Evolutionary conservation across 1,140 invertebrate genomes (phyloP).

Genomic region (Scaptomyza pallida): DNA sequence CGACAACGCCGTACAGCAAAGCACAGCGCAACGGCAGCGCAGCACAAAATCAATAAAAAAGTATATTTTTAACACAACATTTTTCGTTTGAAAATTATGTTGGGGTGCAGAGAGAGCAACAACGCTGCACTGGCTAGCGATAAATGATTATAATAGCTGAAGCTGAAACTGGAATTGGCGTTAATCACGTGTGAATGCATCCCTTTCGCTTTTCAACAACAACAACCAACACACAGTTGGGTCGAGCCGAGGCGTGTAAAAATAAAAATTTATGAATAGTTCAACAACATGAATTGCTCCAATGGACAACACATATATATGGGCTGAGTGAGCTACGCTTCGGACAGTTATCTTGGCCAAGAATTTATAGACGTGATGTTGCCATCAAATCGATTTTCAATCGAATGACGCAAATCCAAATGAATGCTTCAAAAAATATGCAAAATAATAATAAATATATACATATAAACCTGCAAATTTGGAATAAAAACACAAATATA

Average conservation of each 20-base stretch:
- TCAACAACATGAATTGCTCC: conserved; percentile 28
- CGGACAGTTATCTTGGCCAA: conserved; percentile 15
- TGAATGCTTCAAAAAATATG: not conserved
- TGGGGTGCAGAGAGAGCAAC: too few species aligned
- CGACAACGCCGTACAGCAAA: conserved; percentile 22
- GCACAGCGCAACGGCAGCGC: not conserved
- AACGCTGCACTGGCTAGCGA: not conserved
- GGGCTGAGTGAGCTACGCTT: not conserved
- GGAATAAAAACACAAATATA: not conserved
- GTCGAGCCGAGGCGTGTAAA: conserved; percentile 28
- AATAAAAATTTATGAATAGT: conserved; percentile 47
- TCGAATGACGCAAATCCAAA: conserved; percentile 45
- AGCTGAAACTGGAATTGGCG: conserved; percentile 36
- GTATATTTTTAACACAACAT: conserved; percentile 50
- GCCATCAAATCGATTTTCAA: conserved; percentile 47
- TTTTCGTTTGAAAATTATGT: conserved; percentile 26
- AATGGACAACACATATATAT: conserved; percentile 21
- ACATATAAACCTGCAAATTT: too few species aligned
- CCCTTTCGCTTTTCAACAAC: conserved; percentile 27
- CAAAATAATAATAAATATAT: too few species aligned
- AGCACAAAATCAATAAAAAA: conserved; percentile 47
- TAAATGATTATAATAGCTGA: conserved; percentile 11
- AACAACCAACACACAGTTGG: not conserved
- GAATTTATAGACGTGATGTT: conserved; percentile 31
- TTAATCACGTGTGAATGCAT: conserved; percentile 57